These are phyloP conservation scores for Orchestes rusci DNA, from an alignment of 2,888 invertebrate species.

Conservation along the genomic window DNA sequence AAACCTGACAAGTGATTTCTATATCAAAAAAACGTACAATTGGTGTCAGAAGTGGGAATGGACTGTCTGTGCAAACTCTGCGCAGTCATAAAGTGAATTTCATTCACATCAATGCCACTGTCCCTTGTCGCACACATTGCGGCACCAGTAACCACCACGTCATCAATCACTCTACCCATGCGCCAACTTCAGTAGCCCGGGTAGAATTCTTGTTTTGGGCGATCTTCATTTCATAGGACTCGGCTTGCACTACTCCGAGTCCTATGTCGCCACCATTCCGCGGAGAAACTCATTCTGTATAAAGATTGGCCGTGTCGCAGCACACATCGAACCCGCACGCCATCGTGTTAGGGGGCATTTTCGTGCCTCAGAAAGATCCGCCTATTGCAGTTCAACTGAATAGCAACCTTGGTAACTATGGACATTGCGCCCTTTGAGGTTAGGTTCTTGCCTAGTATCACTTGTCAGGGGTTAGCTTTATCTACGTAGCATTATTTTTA, in stretches of 20 bases:
- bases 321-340: conserved; percentile 86
- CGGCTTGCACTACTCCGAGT: conserved; percentile 60
- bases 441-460: conserved; percentile 50
- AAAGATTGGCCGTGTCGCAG: conserved; percentile 67
- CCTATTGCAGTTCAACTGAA: conserved; percentile 92
- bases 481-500: conserved; percentile 82
- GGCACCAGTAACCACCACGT: conserved; percentile 80
- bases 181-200: conserved; percentile 47
- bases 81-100: conserved; percentile 78
- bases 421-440: conserved; percentile 59
- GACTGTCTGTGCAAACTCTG: conserved; percentile 73
- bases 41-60: too few relatives aligned
- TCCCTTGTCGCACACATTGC: conserved; percentile 81
- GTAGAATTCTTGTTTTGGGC: conserved; percentile 50
- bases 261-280: conserved; percentile 70
- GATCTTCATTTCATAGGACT: conserved; percentile 63
- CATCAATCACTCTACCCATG: conserved; percentile 86
- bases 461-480: conserved; percentile 63
- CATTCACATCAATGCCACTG: conserved; percentile 55
- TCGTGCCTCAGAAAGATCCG: conserved; percentile 58
- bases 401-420: conserved; percentile 83
- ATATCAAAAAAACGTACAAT: too few relatives aligned
- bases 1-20: too few relatives aligned
- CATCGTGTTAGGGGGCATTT: conserved; percentile 53
- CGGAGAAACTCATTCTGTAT: conserved; percentile 59